These are phyloP conservation scores for Heteractis magnifica DNA, from an alignment of 92 coral and sea anemone species.

Conservation along the genomic window DNA sequence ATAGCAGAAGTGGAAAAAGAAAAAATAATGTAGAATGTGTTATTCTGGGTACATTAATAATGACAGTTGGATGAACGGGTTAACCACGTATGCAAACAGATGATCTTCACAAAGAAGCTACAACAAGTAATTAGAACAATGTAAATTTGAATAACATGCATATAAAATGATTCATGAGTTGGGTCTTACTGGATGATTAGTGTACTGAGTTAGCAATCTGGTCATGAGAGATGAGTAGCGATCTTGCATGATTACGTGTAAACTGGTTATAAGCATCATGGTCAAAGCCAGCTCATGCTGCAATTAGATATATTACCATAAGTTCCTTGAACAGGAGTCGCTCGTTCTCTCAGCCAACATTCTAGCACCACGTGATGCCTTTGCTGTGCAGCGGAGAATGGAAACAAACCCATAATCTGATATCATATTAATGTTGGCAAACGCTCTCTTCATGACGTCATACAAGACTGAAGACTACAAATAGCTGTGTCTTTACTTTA, in stretches of 20 bases:
- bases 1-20: no score
- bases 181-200: not conserved
- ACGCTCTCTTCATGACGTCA: not conserved
- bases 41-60: no score
- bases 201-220: not conserved
- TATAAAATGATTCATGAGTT: not conserved
- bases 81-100: no score
- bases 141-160: not conserved
- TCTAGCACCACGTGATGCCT: not conserved
- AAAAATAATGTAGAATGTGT: no score
- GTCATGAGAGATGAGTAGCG: slow-evolving; percentile 3
- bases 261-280: slow-evolving; percentile 6
- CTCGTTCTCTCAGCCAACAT: not conserved
- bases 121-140: no score
- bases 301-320: not conserved
- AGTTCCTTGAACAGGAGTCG: not conserved
- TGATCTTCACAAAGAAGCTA: no score
- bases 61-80: no score
- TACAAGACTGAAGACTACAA: not conserved
- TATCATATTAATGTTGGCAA: not conserved
- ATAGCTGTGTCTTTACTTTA: not conserved
- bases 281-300: not conserved
- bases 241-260: not conserved
- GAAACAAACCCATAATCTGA: not conserved
- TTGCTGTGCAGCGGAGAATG: not conserved